These are phyloP conservation scores for Tetropium fuscum DNA, from an alignment of 2,888 invertebrate genomes.

Conservation along the genomic window DNA sequence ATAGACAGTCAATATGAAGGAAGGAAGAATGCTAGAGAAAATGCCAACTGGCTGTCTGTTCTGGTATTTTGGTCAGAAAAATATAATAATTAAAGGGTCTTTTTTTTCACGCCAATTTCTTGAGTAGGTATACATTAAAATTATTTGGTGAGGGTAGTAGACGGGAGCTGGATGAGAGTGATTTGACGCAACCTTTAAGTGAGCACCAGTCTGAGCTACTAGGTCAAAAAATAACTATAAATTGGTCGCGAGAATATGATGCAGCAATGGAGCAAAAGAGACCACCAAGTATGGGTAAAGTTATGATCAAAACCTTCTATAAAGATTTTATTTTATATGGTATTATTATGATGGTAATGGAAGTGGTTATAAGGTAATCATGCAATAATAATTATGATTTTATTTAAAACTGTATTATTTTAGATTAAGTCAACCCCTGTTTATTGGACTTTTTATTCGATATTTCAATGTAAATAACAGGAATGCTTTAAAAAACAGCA, in stretches of 20 bases:
- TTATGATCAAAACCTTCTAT: conserved; percentile 71
- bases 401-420: conserved; percentile 32
- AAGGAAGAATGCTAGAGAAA: conserved; percentile 49
- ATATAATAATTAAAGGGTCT: not conserved
- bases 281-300: conserved; percentile 71
- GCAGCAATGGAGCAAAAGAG: conserved; percentile 63
- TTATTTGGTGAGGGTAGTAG: conserved; percentile 56
- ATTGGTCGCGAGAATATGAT: conserved; percentile 72
- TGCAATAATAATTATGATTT: not conserved
- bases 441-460: conserved; percentile 68
- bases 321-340: conserved; percentile 70
- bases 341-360: conserved; percentile 68
- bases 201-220: conserved; percentile 72
- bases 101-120: not conserved
- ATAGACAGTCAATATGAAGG: conserved; percentile 2
- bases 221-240: conserved; percentile 72
- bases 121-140: conserved; percentile 52
- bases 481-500: too few relatives aligned
- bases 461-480: conserved; percentile 67
- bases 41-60: conserved; percentile 55
- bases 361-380: conserved; percentile 64
- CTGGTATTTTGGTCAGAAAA: conserved; percentile 54
- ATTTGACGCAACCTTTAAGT: conserved; percentile 76
- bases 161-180: conserved; percentile 62
- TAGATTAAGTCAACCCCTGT: conserved; percentile 69